Conservation (phyloP, 2,113 vertebrate genomes). For the Capricornis sumatraensis region DNA sequence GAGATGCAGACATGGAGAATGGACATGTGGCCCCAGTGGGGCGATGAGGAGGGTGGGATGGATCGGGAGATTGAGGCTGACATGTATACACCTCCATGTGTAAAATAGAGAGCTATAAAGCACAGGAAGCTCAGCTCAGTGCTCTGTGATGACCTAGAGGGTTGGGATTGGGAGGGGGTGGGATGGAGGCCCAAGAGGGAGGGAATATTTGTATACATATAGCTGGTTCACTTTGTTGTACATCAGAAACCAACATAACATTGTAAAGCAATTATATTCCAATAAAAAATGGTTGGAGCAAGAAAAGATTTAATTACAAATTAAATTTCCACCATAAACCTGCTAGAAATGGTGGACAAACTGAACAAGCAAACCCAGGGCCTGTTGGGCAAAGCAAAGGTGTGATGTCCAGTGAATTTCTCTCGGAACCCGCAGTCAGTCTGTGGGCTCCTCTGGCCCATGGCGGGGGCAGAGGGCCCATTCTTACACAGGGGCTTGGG, state of each 20-base stretch:
- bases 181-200: not conserved
- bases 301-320: not conserved
- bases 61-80: not conserved
- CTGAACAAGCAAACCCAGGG: not conserved
- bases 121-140: not conserved
- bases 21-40: not conserved
- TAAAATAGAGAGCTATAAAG: not conserved
- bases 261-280: not conserved
- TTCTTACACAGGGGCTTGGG: not conserved
- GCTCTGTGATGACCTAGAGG: not conserved
- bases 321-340: not conserved
- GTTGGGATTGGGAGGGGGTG: not conserved
- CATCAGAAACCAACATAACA: not conserved
- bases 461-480: accelerated
- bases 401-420: no score
- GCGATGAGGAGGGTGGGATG: not conserved
- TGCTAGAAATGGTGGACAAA: not conserved
- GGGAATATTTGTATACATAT: not conserved
- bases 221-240: not conserved
- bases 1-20: not conserved
- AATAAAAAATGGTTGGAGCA: not conserved
- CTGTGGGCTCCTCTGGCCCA: not conserved
- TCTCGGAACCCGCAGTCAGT: not conserved
- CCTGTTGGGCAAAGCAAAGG: not conserved
- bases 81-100: not conserved